Percentiles rank a stretch among this genome's conserved stretches.
phyloP scores from a whole-genome alignment of 2,797 vertebrate species.

The Tapera naevia region DNA sequence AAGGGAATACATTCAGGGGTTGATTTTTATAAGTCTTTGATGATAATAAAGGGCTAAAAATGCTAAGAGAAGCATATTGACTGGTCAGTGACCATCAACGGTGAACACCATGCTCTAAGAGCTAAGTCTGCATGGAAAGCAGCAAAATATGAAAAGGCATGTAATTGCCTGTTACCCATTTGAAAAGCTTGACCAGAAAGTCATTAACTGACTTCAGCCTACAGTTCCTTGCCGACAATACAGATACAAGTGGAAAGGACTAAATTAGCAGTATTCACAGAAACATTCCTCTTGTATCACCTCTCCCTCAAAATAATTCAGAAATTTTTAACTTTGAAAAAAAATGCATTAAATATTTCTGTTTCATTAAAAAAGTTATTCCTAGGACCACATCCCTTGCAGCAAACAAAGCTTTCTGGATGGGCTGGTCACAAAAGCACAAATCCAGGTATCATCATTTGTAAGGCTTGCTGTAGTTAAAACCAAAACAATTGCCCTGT shows the following conservation, averaged over 20 bases:
- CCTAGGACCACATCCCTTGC: background rate
- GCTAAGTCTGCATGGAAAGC: background rate
- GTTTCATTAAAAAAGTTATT: background rate
- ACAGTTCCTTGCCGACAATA: background rate
- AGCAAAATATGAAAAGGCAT: background rate
- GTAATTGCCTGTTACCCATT: background rate
- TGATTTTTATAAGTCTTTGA: background rate
- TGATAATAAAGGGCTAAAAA: background rate
- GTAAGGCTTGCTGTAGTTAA: background rate
- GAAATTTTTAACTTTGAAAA: background rate
- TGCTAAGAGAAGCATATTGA: background rate
- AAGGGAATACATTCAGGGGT: background rate
- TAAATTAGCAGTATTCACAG: background rate
- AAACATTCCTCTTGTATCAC: background rate
- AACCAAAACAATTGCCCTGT: background rate
- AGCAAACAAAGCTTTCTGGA: background rate
- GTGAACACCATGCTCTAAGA: background rate
- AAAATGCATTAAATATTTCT: background rate
- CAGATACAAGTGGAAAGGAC: background rate
- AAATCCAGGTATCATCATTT: background rate
- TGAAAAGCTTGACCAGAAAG: background rate
- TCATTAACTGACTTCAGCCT: background rate
- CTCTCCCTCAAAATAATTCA: background rate
- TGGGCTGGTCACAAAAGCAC: background rate
- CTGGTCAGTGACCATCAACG: background rate